Evolutionary conservation across 2,113 vertebrate genomes (phyloP), one percentile per base, ranked within the genome.

Genomic region (Thermophis baileyi): DNA sequence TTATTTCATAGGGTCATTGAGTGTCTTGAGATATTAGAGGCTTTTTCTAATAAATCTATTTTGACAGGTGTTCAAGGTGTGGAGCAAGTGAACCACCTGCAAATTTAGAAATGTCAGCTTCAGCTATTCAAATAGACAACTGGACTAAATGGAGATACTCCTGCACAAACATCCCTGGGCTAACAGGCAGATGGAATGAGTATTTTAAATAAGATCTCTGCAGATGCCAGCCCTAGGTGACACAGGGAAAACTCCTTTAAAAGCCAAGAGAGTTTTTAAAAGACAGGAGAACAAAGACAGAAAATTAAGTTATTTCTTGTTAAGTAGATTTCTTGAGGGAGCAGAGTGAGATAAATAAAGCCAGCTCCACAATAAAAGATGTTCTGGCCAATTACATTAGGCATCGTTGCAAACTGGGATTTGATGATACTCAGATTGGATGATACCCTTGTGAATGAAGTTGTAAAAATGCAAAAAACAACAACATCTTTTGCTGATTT

Each of bases 31-130:
- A 94, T 93, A 97, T 96, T 97, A 89, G 92, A 44, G 7, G 18
- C 95, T 94, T 74, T 93, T 93, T 91, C 92, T 94, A 96, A 94
- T 91, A 92, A 95, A 96, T 95, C 63, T 95, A 92, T 96, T 96
- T 90, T 95, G 96, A 96, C 96, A 97, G 95, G 91, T 96, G 95
- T 92, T 96, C 94, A 96, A 93, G 95, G 93, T 96, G 94, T 94
- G 93, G 93, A 96, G 94, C 92, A 97, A 95, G 96, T 96, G 97
- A 97, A 97, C 96, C 95, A 95, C 96, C 96, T 96, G 96, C 95
- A 97, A 96, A 95, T 97, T 53, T 87, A 97, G 96, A 96, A 97
- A 94, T 96, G 97, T 97, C 97, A 97, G 91, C 97, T 96, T 96
- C 95, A 5, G 89, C 87, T 40, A 95, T 95, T 95, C 94, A 97